Conservation (phyloP, 2,888 invertebrate genomes). For the Meiosimyza platycephala region DNA sequence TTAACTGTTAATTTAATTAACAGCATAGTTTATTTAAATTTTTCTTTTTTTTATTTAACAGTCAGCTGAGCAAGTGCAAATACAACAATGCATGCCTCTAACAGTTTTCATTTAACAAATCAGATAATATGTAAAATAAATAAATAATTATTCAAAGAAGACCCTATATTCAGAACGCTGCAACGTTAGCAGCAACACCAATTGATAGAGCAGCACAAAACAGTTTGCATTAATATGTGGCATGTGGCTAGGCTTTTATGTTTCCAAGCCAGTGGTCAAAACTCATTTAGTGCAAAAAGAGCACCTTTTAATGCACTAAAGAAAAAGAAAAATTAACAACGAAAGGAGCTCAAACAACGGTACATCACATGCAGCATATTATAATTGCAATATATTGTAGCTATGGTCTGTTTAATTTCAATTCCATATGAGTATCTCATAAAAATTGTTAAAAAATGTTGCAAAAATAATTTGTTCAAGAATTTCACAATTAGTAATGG, state of each 20-base stretch:
- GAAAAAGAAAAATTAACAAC: not conserved
- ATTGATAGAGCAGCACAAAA: too few relatives aligned
- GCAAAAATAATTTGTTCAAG: too few relatives aligned
- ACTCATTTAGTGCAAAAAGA: conserved; percentile 1
- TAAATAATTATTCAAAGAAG: not conserved
- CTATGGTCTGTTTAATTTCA: conserved; percentile 11
- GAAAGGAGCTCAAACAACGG: conserved; percentile 10
- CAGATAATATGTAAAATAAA: conserved; percentile 4
- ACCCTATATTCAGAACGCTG: conserved; percentile 2
- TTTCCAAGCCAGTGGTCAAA: conserved; percentile 30
- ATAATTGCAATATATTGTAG: not conserved
- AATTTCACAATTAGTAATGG: too few relatives aligned
- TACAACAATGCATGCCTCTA: conserved; percentile 1
- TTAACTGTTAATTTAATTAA: conserved; percentile 25
- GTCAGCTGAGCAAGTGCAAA: conserved; percentile 2
- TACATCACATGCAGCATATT: not conserved
- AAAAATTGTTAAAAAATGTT: too few relatives aligned
- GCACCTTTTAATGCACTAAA: not conserved
- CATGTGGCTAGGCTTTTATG: not conserved
- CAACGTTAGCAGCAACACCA: not conserved
- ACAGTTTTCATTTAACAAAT: conserved; percentile 22
- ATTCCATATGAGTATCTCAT: too few relatives aligned
- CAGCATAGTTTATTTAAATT: conserved; percentile 14
- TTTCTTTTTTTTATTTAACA: too few relatives aligned
- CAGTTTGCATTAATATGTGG: too few relatives aligned